A percentile compares a stretch with the other conserved stretches of the same genome.
phyloP scores from a whole-genome alignment of 1,140 invertebrate species.

The Octopus sinensis region DNA sequence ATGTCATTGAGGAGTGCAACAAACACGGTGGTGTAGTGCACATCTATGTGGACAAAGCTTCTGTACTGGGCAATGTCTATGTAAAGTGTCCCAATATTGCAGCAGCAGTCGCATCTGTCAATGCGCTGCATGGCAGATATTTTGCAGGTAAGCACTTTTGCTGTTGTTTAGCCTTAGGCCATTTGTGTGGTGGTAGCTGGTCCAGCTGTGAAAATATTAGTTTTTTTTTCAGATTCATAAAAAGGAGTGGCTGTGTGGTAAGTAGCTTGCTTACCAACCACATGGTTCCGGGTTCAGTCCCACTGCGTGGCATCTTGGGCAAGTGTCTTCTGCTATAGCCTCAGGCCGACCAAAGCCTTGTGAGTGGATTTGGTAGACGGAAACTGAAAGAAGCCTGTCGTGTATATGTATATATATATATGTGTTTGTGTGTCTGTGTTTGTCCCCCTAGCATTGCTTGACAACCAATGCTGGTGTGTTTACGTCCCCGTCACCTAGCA shows the following conservation, averaged over 20 bases:
- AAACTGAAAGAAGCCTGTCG: too few species aligned
- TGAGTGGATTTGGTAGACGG: too few species aligned
- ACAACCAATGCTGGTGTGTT: too few species aligned
- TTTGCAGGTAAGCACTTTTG: conserved; percentile 71
- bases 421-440: too few species aligned
- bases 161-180: neutral
- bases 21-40: conserved; percentile 97
- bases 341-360: too few species aligned
- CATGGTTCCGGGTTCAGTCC: too few species aligned
- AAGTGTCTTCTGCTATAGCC: too few species aligned
- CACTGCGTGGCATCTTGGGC: too few species aligned
- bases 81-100: conserved; percentile 97
- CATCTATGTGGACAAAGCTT: conserved; percentile 93
- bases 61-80: conserved; percentile 95
- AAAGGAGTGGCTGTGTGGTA: neutral
- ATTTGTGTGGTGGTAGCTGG: neutral
- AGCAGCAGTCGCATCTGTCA: conserved; percentile 92
- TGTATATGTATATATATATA: too few species aligned
- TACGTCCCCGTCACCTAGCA: too few species aligned
- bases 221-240: neutral
- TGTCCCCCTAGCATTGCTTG: too few species aligned
- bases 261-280: too few species aligned
- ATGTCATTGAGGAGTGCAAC: conserved; percentile 97
- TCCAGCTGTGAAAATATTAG: neutral
- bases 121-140: conserved; percentile 94